phyloP scores from a whole-genome alignment of 2,113 vertebrate species.

The chimpanzee (Pan troglodytes) region NHGRI_mPanTro3-v2.1_pri NC_086015.1:58540501-58541000 shows the following conservation, averaged over 20 bases:
- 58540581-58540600: neutral
- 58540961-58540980: neutral
- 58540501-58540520: neutral
- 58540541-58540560: neutral
- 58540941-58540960: neutral
- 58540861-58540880: neutral
- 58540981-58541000: conserved; percentile 38
- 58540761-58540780: neutral
- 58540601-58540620: neutral
- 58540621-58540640: neutral
- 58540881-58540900: neutral
- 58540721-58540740: neutral
- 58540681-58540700: neutral
- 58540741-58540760: neutral
- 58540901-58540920: neutral
- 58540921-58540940: neutral
- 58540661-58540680: neutral
- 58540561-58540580: neutral
- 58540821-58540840: neutral
- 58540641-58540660: neutral
- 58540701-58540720: neutral
- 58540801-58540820: neutral
- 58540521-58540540: neutral
- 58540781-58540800: neutral
- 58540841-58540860: neutral